Conservation (phyloP, 2,797 vertebrate genomes). For the Eulemur rubriventer region DNA sequence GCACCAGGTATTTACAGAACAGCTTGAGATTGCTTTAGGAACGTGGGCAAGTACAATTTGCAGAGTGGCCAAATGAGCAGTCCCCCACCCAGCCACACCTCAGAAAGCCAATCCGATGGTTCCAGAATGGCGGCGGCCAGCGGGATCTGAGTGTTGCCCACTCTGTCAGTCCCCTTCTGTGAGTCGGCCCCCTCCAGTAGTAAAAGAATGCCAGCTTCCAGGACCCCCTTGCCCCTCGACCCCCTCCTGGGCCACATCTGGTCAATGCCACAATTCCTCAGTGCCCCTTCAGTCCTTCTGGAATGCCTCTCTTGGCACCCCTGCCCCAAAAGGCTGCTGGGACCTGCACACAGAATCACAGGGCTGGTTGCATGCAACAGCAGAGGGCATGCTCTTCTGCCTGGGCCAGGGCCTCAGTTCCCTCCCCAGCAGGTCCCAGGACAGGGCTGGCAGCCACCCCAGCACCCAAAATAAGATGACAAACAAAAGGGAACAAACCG, state of each 20-base stretch:
- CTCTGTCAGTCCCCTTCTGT: background rate
- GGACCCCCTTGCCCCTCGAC: background rate
- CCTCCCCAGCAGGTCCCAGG: conserved; percentile 47
- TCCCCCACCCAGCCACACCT: background rate
- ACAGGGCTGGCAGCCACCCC: conserved; percentile 58
- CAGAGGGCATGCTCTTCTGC: conserved; percentile 57
- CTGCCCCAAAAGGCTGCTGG: conserved; percentile 38
- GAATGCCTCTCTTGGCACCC: conserved; percentile 12
- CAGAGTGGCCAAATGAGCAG: background rate
- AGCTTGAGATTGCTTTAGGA: conserved; percentile 51
- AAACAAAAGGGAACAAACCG: conserved; percentile 46
- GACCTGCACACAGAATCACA: conserved; percentile 33
- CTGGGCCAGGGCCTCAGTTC: background rate
- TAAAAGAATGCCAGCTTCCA: background rate
- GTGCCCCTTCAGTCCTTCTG: background rate
- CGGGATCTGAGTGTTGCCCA: background rate
- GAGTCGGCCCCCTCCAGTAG: background rate
- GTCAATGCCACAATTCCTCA: background rate
- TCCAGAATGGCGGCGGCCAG: background rate
- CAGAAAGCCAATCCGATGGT: background rate
- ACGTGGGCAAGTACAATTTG: background rate
- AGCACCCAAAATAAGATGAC: conserved; percentile 67
- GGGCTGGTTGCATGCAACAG: conserved; percentile 71
- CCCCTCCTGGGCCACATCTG: background rate
- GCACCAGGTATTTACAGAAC: conserved; percentile 81